A percentile compares a stretch with the other conserved stretches of the same genome.
These are phyloP conservation scores for Glossophaga mutica DNA, from an alignment of 2,797 vertebrate species.

Conservation along the genomic window DNA sequence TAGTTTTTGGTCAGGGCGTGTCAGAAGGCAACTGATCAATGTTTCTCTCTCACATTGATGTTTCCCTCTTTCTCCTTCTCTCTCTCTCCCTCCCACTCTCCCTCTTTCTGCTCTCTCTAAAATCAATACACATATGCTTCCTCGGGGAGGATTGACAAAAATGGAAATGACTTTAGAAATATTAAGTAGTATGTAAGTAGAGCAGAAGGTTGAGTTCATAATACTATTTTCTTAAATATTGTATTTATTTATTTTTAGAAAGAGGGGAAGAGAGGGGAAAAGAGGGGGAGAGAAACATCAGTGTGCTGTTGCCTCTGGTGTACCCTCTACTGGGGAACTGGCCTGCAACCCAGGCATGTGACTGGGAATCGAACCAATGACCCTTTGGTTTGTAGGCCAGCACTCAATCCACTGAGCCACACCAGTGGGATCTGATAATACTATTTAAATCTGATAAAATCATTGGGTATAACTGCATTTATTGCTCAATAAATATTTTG, in stretches of 20 bases:
- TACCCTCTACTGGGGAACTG: no score
- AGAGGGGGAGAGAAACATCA: no score
- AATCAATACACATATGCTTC: not conserved
- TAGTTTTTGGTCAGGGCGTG: not conserved
- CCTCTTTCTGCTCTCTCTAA: not conserved
- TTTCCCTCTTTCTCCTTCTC: not conserved
- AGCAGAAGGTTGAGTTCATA: not conserved
- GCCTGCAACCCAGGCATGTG: no score
- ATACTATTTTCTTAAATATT: not conserved
- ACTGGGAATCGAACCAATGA: no score
- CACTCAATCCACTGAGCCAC: no score
- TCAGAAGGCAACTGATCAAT: not conserved
- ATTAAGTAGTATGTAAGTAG: not conserved
- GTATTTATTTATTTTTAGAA: no score
- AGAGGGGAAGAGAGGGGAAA: no score
- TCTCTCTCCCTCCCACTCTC: not conserved
- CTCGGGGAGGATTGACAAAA: not conserved
- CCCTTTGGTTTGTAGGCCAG: no score
- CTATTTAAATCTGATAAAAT: not conserved
- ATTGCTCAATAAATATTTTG: not conserved
- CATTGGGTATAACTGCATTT: not conserved
- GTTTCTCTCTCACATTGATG: not conserved
- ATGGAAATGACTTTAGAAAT: not conserved
- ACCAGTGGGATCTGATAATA: not conserved
- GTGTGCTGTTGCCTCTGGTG: no score